A percentile compares a stretch with the other conserved stretches of the same genome.
These are phyloP conservation scores for Tachycineta bicolor DNA, from an alignment of 2,113 vertebrate genomes.

Conservation along the genomic window DNA sequence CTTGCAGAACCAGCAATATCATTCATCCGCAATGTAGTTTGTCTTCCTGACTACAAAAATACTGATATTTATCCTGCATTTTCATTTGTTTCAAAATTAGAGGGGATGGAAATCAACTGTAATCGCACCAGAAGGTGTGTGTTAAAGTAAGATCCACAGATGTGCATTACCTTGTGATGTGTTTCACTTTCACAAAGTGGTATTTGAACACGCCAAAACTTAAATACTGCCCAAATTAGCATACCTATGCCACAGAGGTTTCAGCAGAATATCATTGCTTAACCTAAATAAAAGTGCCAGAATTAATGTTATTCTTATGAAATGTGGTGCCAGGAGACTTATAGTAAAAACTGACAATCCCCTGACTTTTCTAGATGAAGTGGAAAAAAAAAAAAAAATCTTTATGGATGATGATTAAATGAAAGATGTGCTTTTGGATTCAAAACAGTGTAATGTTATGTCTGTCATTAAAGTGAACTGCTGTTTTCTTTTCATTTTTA, in stretches of 20 bases:
- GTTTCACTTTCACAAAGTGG: neutral
- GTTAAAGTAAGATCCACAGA: neutral
- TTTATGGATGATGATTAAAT: conserved; percentile 26
- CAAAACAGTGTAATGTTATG: conserved; percentile 4
- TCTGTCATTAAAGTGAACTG: conserved; percentile 32
- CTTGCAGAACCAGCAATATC: neutral
- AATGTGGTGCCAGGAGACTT: neutral
- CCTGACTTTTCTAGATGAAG: neutral
- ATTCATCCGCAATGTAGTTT: neutral
- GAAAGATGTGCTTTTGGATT: neutral
- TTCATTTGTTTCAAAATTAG: neutral
- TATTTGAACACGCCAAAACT: neutral
- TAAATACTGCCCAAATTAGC: neutral
- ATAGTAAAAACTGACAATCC: neutral
- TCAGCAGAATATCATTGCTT: neutral
- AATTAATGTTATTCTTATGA: neutral
- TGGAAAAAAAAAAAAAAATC: neutral
- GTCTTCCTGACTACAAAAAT: neutral
- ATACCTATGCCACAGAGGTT: neutral
- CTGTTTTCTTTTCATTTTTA: conserved; percentile 31
- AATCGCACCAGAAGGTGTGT: neutral
- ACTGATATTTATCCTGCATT: neutral
- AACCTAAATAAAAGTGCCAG: neutral
- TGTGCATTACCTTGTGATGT: neutral
- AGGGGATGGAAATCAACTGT: neutral